A percentile compares a stretch with the other conserved stretches of the same genome.
These are phyloP conservation scores for Timema podura DNA, from an alignment of 2,888 invertebrate genomes.

Conservation along the genomic window DNA sequence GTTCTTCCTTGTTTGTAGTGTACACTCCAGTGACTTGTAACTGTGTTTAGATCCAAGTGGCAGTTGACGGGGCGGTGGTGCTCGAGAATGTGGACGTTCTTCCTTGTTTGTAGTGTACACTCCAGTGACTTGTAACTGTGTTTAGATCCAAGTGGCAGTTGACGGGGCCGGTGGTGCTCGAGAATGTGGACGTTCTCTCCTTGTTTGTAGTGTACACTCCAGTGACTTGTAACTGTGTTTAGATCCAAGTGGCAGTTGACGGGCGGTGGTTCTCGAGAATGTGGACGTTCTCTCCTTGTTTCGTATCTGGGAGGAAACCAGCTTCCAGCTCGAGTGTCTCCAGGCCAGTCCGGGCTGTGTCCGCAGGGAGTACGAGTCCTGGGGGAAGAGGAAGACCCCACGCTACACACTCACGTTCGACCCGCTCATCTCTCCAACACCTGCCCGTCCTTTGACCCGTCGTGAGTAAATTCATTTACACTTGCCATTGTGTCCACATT, in stretches of 20 bases:
- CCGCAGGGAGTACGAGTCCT: constrained; percentile 68
- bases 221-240: constrained; percentile 44
- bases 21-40: too few species aligned
- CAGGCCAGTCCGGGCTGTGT: constrained; percentile 81
- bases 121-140: too few species aligned
- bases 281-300: constrained; percentile 64
- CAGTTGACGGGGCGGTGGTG: constrained; percentile 30
- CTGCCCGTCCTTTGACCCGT: constrained; percentile 36
- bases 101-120: too few species aligned
- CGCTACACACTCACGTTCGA: constrained; percentile 69
- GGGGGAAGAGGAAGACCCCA: constrained; percentile 65
- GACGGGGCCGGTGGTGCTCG: constrained; percentile 32
- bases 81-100: too few species aligned
- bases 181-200: constrained; percentile 58
- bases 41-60: too few species aligned
- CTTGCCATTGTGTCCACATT: too few species aligned
- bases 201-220: constrained; percentile 49
- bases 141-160: too few species aligned
- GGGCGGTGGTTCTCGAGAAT: constrained; percentile 54
- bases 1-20: too few species aligned
- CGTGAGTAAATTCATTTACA: too few species aligned
- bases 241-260: constrained; percentile 52
- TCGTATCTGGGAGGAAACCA: constrained; percentile 93
- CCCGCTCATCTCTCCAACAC: constrained; percentile 51
- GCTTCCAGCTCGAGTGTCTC: constrained; percentile 79